Base-by-base conservation (phyloP, 2,797 vertebrate genomes). In the Sebastes trivittatus region DNA sequence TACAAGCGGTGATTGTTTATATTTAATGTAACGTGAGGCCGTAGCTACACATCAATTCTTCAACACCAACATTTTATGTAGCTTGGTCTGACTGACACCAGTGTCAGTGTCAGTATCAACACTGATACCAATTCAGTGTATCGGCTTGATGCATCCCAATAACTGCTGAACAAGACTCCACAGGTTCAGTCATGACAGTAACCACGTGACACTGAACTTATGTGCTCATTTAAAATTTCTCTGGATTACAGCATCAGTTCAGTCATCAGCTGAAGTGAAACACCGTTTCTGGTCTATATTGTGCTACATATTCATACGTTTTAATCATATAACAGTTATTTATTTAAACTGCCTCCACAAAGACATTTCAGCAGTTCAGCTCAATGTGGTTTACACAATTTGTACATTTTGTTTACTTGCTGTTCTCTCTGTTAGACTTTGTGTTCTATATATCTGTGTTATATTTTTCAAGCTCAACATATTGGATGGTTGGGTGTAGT, bases 401-500 rank as follows among this genome's bases (percentile, higher is more conserved):
- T 62, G 56, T 11, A 52, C 7, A 36, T 58, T 63, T 58, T 3
- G 5, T 67, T 52, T 7, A 23, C 29, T 67, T 46, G 68, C 16
- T 29, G 1, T 49, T 49, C 3, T 14, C 10, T 30, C 16, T 9
- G 55, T 34, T 22, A 27, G 52, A 55, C 55, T 32, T 36, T 9
- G 2, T 11, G 10, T 54, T 69, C 23, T 67, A 13, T 34, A n/a
- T 52, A 46, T 46, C 42, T 46, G 5, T 63, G 16, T 9, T 25
- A 25, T 25, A 25, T 25, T 30, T 83, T 36, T 62, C 49, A 27
- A 11, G 11, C 3, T 1, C 46, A 55, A 13, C 38, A 60, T n/a
- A n/a, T 63, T 23, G 9, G 25, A 22, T 38, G 20, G 38, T 54
- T 85, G 88, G 86, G 89, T 86, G 89, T 77, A 23, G 75, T 32